Base-by-base conservation (phyloP, 53 echinoderm and acorn worm species). In the Crossaster papposus region DNA sequence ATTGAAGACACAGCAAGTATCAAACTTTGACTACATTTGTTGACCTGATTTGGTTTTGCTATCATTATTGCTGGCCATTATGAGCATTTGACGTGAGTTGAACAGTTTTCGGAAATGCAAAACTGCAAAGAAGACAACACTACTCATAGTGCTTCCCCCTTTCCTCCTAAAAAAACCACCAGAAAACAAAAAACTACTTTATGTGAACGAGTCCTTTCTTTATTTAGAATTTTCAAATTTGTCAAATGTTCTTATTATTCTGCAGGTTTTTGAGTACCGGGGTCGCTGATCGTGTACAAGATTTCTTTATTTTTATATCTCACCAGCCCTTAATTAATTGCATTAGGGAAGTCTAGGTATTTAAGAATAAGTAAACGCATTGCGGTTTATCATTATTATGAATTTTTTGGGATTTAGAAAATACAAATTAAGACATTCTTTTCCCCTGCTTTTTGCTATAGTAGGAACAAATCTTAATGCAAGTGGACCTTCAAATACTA, bases 261-360 rank as follows among this genome's bases (percentile, higher is more conserved):
- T 80, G 80, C 80, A 80, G 80, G 80, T 17, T 80, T 80, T 55
- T 80, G 80, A 80, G 58, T 58, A 20, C 13, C 55, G 26, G 31
- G 13, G 1, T 54, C 1, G 51, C 31, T 33, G 26, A 80, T 58
- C 31, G 14, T 54, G 58, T n/a, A 30, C 24, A 3, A 80, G 36
- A 78, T 51, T 78, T 7, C 33, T 55, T 55, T 80, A 80, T 80
- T 80, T 80, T 80, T 80, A 58, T 80, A 80, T 29, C 22, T 0
- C 17, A 23, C 51, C 52, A 8, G 51, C n/a, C 51, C 10, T 51
- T 26, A 50, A 52, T 24, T n/a, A 23, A 79, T 22, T 79, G 33
- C 7, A 79, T 28, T 79, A 52, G 51, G 51, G 5, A 79, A 79
- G 14, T 18, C 18, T 20, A 14, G 0, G 28, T 35, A 79, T 50